phyloP scores from a whole-genome alignment of 2,797 vertebrate species.

The Acipenser transmontanus region DNA sequence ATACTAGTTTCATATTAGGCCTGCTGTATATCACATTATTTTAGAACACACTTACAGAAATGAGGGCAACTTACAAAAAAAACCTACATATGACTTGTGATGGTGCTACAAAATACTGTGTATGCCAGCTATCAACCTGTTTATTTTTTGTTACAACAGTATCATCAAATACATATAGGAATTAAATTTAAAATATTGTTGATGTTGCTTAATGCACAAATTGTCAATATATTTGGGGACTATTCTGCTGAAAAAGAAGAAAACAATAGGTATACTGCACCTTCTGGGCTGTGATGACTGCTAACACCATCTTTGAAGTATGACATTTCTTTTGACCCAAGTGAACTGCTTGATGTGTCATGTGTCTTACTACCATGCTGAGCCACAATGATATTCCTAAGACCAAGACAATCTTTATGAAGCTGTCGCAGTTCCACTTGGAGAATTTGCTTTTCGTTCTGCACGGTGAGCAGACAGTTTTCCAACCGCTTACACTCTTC shows the following conservation, averaged over 20 bases:
- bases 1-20: too few relatives aligned
- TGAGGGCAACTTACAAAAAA: too few relatives aligned
- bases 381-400: slow-evolving; percentile 22
- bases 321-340: neutral
- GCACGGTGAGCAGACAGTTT: slow-evolving; percentile 37
- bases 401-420: slow-evolving; percentile 35
- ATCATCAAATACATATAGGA: too few relatives aligned
- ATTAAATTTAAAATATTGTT: neutral
- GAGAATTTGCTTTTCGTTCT: slow-evolving; percentile 44
- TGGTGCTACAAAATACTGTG: too few relatives aligned
- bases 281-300: slow-evolving; percentile 3
- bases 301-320: neutral
- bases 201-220: neutral
- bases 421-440: slow-evolving; percentile 42
- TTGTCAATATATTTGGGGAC: neutral
- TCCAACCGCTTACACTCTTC: slow-evolving; percentile 40
- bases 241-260: neutral
- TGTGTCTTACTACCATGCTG: slow-evolving; percentile 18
- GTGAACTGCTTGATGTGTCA: neutral
- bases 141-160: too few relatives aligned
- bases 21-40: too few relatives aligned
- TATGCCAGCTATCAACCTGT: too few relatives aligned
- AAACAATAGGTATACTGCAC: neutral
- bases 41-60: too few relatives aligned
- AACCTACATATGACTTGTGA: too few relatives aligned